Evolutionary conservation across 2,113 vertebrate species (phyloP), one percentile per base, ranked within the genome.

Genomic region (Triplophysa dalaica): DNA sequence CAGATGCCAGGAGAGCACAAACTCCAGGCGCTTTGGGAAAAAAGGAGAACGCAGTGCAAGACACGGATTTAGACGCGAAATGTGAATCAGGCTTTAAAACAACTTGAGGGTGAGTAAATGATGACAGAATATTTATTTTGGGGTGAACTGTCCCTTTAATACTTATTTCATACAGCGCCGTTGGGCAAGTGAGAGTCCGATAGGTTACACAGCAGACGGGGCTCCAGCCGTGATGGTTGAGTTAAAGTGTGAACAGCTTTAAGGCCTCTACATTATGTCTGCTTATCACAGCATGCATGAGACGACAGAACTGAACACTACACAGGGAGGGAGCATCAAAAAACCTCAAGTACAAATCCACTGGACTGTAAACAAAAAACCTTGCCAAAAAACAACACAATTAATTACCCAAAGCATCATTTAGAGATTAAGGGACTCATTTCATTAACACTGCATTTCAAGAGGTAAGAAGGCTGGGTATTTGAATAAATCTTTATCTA

Each of bases 271-370:
- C 11, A 45, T 1, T 45, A 21, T 73, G 54, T 43, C 33, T n/a
- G 19, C 41, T 29, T 38, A 24, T 58, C 12, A 58, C 19, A 56
- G 69, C 19, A 72, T 21, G 26, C 69, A 14, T 19, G 56, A 61
- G 56, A 43, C 50, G 38, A 74, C 56, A 61, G 6, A 54, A 45
- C 56, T 61, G 54, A 74, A 61, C 33, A 61, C 70, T 43, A 54
- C 29, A 17, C 56, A 43, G 56, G 54, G 41, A 33, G 54, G 54
- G 60, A 54, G 54, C 22, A 12, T 50, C 13, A 50, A 2, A 11
- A 50, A 16, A 50, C 2, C 54, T 74, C n/a, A 12, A 74, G 54
- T 61, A 62, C 73, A 50, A 75, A 75, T 75, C 60, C 60, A 50
- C 60, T 50, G 41, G 8, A 29, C 60, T 63, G 60, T 48, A 75